phyloP scores from a whole-genome alignment of 1,140 invertebrate genomes.

The Tachypleus tridentatus region DNA sequence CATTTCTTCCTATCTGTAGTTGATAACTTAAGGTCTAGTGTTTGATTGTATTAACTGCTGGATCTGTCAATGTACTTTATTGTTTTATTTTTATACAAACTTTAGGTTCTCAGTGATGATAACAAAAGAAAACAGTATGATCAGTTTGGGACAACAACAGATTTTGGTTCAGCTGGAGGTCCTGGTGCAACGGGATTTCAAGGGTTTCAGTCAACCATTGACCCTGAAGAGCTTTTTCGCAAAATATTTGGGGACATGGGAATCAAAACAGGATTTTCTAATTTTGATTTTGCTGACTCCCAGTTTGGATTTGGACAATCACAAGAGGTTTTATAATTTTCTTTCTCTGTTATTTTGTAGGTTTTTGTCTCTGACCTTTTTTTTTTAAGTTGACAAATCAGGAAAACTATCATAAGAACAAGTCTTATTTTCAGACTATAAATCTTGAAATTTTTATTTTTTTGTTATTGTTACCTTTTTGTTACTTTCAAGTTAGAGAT shows the following conservation, averaged over 20 bases:
- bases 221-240: constrained; percentile 88
- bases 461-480: too few species aligned
- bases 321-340: constrained; percentile 50
- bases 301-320: constrained; percentile 80
- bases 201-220: constrained; percentile 59
- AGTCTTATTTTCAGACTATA: too few species aligned
- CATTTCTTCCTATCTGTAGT: too few species aligned
- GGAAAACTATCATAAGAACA: too few species aligned
- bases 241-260: constrained; percentile 42
- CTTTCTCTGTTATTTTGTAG: background rate
- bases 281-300: constrained; percentile 64
- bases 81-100: too few species aligned
- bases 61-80: too few species aligned
- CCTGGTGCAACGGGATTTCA: constrained; percentile 26
- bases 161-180: constrained; percentile 26
- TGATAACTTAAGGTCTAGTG: too few species aligned
- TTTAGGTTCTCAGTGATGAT: constrained; percentile 84
- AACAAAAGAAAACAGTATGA: constrained; percentile 87
- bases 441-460: too few species aligned
- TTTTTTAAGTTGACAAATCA: too few species aligned
- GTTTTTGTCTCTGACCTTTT: background rate
- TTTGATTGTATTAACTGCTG: too few species aligned
- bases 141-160: constrained; percentile 73
- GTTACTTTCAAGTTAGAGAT: too few species aligned
- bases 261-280: constrained; percentile 11